A percentile compares a stretch with the other conserved stretches of the same genome.
Conservation (phyloP, 2,113 vertebrate species). For the Fregetta grallaria region DNA sequence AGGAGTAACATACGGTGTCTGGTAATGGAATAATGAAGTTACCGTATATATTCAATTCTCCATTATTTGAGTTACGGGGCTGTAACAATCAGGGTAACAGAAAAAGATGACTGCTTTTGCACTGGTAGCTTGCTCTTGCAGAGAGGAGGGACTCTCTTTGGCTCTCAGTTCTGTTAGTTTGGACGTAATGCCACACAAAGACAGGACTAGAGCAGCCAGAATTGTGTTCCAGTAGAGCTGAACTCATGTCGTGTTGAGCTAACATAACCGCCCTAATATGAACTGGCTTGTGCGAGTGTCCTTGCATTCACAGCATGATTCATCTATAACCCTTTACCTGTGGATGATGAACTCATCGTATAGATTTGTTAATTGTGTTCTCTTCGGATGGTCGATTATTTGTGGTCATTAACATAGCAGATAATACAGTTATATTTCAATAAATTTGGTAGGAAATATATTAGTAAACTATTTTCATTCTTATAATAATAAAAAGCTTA, state of each 20-base stretch:
- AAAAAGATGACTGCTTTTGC: background rate
- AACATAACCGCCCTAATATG: fast-evolving
- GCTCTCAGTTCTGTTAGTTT: background rate
- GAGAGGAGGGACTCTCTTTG: background rate
- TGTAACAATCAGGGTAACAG: background rate
- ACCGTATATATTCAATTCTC: background rate
- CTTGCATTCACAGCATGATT: background rate
- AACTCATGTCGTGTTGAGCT: background rate
- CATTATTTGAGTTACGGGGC: background rate
- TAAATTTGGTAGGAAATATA: background rate
- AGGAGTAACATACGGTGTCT: background rate
- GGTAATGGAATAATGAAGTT: background rate
- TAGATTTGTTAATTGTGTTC: background rate
- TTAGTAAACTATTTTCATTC: background rate
- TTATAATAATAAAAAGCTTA: background rate
- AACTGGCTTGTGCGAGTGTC: background rate
- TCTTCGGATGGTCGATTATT: background rate
- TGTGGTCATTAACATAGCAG: background rate
- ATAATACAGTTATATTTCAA: background rate
- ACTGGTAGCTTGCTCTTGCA: background rate
- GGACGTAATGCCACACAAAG: background rate
- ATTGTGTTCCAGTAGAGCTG: background rate
- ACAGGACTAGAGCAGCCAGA: background rate
- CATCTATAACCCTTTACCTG: background rate
- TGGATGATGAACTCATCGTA: too few species aligned